Percentiles rank a stretch among this genome's conserved stretches.
phyloP scores from a whole-genome alignment of 2,888 invertebrate genomes.

The Lamproptera curius region DNA sequence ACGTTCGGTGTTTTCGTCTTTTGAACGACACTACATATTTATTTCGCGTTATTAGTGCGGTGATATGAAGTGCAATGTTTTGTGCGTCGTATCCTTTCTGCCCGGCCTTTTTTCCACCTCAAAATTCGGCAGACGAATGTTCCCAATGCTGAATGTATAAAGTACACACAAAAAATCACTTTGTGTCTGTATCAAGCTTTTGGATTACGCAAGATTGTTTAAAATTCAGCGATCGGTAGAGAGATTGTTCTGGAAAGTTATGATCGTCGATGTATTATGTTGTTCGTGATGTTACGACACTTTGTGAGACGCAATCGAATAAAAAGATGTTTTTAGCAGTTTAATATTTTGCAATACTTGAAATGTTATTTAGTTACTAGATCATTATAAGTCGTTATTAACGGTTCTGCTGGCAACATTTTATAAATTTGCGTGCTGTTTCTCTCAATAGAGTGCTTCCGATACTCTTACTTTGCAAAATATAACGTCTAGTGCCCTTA shows the following conservation, averaged over 20 bases:
- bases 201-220: conserved; percentile 12
- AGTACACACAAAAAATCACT: conserved; percentile 3
- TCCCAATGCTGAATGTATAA: background rate
- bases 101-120: background rate
- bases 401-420: too few relatives aligned
- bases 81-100: background rate
- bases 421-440: too few relatives aligned
- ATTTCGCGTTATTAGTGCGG: background rate
- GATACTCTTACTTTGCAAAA: conserved; percentile 8
- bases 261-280: too few relatives aligned
- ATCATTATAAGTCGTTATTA: too few relatives aligned
- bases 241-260: background rate
- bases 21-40: background rate
- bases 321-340: too few relatives aligned
- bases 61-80: background rate
- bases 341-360: too few relatives aligned
- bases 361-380: too few relatives aligned
- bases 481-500: background rate
- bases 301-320: too few relatives aligned
- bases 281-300: too few relatives aligned
- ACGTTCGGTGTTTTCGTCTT: background rate
- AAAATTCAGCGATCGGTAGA: conserved; percentile 10
- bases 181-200: conserved; percentile 6
- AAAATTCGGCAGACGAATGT: background rate
- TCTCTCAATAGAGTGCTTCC: too few relatives aligned